Evolutionary conservation across 2,797 vertebrate species (phyloP).

Genomic region (Morelia viridis): DNA sequence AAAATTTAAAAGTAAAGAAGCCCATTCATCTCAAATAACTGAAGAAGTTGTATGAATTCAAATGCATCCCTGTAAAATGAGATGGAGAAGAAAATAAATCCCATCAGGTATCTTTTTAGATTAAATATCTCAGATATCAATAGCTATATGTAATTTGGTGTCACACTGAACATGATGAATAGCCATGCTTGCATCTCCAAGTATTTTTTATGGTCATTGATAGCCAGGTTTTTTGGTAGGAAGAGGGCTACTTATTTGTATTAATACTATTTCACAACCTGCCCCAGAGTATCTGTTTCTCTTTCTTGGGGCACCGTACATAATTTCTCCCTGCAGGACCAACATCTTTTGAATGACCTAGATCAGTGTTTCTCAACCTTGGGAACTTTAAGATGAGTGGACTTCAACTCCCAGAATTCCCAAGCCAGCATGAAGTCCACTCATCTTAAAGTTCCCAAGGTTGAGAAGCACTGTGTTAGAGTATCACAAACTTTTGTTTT

Average conservation of each 20-base stretch:
- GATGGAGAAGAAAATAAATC: background rate
- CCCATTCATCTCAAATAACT: background rate
- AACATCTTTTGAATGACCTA: background rate
- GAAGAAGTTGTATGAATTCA: background rate
- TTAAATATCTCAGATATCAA: background rate
- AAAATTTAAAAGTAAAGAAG: background rate
- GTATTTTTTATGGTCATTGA: background rate
- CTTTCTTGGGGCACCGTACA: background rate
- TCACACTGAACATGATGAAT: background rate
- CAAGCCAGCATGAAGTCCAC: no score
- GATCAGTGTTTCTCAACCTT: no score
- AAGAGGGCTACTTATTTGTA: background rate
- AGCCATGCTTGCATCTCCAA: background rate
- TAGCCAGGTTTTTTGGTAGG: background rate
- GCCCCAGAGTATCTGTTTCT: background rate
- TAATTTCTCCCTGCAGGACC: background rate
- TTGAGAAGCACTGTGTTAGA: background rate
- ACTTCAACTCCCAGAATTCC: no score
- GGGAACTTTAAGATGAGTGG: no score
- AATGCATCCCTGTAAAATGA: background rate
- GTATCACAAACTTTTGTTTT: background rate
- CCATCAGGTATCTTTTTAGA: background rate
- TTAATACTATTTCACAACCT: background rate
- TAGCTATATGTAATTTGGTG: background rate
- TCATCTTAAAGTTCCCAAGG: no score